Percentiles rank a stretch among this genome's conserved stretches.
These are phyloP conservation scores for Balearica regulorum DNA, from an alignment of 2,797 vertebrate genomes.

Conservation along the genomic window DNA sequence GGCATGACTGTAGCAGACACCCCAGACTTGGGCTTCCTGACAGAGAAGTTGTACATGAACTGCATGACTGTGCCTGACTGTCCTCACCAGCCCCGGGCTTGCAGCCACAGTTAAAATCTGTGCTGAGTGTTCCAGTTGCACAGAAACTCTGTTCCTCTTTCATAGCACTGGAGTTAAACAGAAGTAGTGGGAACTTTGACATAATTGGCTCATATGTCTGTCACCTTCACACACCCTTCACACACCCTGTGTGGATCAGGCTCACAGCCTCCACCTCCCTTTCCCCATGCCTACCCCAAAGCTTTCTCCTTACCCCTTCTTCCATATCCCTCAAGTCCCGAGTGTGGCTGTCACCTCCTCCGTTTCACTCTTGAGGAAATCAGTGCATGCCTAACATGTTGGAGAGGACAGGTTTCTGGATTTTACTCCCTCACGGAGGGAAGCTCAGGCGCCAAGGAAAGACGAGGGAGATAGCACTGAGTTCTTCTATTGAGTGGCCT, in stretches of 20 bases:
- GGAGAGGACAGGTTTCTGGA: background rate
- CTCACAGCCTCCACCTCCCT: background rate
- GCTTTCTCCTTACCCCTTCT: background rate
- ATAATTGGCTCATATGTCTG: rapidly evolving
- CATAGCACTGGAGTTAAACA: background rate
- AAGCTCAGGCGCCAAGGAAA: background rate
- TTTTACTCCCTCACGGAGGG: background rate
- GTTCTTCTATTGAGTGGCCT: background rate
- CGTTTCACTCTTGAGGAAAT: background rate
- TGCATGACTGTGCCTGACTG: background rate
- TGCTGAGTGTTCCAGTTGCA: background rate
- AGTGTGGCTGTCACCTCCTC: rapidly evolving
- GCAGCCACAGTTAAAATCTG: background rate
- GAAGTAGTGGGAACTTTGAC: background rate
- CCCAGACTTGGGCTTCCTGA: background rate
- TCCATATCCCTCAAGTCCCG: background rate
- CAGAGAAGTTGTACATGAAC: background rate
- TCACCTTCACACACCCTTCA: background rate
- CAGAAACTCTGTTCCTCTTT: background rate
- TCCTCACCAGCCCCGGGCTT: background rate
- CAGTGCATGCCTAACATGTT: rapidly evolving
- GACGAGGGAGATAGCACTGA: background rate
- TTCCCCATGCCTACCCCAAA: background rate
- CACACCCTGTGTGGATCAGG: background rate
- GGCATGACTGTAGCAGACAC: background rate